phyloP scores from a whole-genome alignment of 2,113 vertebrate species.

The Notiomystis cincta region DNA sequence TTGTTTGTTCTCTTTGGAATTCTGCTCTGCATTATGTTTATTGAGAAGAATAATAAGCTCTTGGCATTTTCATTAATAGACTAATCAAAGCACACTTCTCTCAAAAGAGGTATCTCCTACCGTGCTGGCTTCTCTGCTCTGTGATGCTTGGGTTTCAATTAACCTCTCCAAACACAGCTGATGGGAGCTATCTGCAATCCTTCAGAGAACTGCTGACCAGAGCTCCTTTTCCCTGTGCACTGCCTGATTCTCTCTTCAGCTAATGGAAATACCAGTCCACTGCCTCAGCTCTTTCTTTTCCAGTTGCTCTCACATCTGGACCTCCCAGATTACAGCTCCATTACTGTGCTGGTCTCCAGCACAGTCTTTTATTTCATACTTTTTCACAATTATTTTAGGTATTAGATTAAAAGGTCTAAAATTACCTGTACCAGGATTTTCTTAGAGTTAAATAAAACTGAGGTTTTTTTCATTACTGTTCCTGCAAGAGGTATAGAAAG shows the following conservation, averaged over 20 bases:
- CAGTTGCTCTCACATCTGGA: background rate
- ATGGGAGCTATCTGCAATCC: slow-evolving; percentile 6
- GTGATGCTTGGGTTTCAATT: slow-evolving; percentile 21
- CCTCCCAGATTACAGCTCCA: background rate
- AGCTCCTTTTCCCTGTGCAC: background rate
- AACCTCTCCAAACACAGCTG: slow-evolving; percentile 62
- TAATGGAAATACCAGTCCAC: background rate
- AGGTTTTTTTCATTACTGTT: background rate
- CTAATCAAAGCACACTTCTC: slow-evolving; percentile 56
- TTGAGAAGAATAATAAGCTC: slow-evolving; percentile 45
- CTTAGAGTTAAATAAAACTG: background rate
- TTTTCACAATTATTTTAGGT: background rate
- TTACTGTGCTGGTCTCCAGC: background rate
- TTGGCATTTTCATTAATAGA: slow-evolving; percentile 47
- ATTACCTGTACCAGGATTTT: background rate
- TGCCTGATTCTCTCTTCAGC: background rate
- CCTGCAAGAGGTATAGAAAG: background rate
- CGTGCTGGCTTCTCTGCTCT: background rate
- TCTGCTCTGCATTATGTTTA: slow-evolving; percentile 19
- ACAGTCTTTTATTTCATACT: background rate
- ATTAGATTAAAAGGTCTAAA: background rate
- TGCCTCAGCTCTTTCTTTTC: background rate
- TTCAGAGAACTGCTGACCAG: slow-evolving; percentile 50
- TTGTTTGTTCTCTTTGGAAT: slow-evolving; percentile 13
- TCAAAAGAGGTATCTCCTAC: slow-evolving; percentile 38